phyloP scores from a whole-genome alignment of 2,797 vertebrate genomes.

The Ceryle rudis region DNA sequence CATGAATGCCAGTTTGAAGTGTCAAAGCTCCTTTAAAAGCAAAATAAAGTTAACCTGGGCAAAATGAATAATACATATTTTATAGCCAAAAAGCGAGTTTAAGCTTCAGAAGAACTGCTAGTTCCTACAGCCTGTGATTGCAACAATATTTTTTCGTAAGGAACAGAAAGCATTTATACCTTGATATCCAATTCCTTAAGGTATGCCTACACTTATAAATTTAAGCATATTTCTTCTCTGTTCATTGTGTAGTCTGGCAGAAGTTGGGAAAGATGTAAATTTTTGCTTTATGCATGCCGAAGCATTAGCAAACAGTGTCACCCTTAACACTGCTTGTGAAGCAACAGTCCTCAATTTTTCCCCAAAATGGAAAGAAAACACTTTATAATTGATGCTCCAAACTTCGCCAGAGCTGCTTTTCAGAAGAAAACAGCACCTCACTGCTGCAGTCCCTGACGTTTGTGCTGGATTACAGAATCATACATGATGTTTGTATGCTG shows the following conservation, averaged over 20 bases:
- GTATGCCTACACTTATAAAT: slow-evolving; percentile 23
- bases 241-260: not conserved
- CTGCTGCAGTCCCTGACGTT: not conserved
- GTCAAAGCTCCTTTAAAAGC: slow-evolving; percentile 58
- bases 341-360: not conserved
- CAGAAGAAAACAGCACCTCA: not conserved
- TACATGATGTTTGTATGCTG: not conserved
- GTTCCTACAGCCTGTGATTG: not conserved
- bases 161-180: slow-evolving; percentile 39
- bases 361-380: not conserved
- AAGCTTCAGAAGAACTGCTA: slow-evolving; percentile 33
- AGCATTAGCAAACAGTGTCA: not conserved
- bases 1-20: slow-evolving; percentile 44
- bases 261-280: not conserved
- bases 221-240: slow-evolving; percentile 26
- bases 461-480: not conserved
- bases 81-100: slow-evolving; percentile 18
- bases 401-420: not conserved
- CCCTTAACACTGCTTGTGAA: not conserved
- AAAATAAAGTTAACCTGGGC: slow-evolving; percentile 67
- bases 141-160: slow-evolving; percentile 17
- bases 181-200: slow-evolving; percentile 44
- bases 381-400: not conserved
- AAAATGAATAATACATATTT: slow-evolving; percentile 64
- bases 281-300: not conserved